Evolutionary conservation across 2,797 vertebrate genomes (phyloP).

Genomic region (Rhynchotus rufescens): DNA sequence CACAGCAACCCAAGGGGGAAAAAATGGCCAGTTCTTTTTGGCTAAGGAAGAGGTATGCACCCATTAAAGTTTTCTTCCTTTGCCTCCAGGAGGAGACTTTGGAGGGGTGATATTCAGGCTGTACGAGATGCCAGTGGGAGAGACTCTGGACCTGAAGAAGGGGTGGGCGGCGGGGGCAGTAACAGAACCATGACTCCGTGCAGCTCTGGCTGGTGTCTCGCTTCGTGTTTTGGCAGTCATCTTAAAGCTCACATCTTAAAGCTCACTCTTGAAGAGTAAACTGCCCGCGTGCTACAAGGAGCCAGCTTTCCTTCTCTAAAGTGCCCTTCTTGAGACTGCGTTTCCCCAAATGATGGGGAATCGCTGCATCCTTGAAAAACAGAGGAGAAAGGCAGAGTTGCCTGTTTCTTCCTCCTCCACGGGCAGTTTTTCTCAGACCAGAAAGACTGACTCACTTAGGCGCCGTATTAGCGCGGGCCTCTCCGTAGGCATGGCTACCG

Average conservation of each 20-base stretch:
- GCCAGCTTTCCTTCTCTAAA: not conserved
- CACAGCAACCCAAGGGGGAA: not conserved
- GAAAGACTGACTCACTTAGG: no score
- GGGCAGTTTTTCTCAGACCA: not conserved
- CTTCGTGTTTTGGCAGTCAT: rapidly evolving
- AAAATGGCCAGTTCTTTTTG: not conserved
- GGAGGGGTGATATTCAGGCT: not conserved
- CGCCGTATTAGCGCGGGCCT: not conserved
- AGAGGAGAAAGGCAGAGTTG: not conserved
- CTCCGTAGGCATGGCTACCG: not conserved
- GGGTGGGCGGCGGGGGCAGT: rapidly evolving
- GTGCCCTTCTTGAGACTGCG: rapidly evolving
- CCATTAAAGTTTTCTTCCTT: not conserved
- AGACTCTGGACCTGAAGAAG: not conserved
- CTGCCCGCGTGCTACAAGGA: not conserved
- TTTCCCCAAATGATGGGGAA: not conserved
- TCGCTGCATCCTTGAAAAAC: not conserved
- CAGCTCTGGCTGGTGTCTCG: not conserved
- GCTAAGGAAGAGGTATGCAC: not conserved
- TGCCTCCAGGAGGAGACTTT: not conserved
- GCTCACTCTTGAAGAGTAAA: not conserved
- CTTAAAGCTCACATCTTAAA: no score
- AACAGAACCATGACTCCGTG: rapidly evolving
- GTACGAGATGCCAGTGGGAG: not conserved
- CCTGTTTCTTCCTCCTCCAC: not conserved